A percentile compares a stretch with the other conserved stretches of the same genome.
phyloP scores from a whole-genome alignment of 2,113 vertebrate genomes.

The Hymenochirus boettgeri region DNA sequence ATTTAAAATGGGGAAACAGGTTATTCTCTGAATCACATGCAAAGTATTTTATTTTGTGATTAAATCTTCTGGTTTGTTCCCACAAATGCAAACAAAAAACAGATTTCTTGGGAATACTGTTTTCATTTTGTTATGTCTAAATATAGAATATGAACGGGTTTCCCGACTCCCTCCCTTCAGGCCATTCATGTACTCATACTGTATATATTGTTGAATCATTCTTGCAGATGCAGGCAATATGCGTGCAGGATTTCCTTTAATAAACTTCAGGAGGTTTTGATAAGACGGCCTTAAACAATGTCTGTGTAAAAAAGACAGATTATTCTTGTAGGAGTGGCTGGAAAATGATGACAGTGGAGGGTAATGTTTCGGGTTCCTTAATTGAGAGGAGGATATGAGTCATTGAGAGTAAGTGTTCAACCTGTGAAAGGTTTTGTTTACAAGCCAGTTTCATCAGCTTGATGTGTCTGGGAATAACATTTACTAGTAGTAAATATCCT shows the following conservation, averaged over 20 bases:
- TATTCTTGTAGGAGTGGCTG: neutral
- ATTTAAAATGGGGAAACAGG: no score
- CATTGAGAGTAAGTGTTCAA: neutral
- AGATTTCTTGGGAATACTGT: neutral
- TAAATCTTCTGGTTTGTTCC: no score
- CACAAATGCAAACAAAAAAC: neutral
- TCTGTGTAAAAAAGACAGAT: neutral
- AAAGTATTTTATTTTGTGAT: no score
- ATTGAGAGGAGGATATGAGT: slow-evolving; percentile 1
- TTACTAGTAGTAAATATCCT: no score
- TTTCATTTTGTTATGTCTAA: neutral
- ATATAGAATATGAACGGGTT: neutral
- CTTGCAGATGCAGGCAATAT: neutral
- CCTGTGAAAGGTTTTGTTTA: no score
- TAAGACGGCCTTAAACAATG: neutral
- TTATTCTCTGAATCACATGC: no score
- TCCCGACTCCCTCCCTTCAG: neutral
- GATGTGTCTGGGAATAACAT: no score
- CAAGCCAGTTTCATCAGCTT: no score
- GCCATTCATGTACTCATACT: neutral
- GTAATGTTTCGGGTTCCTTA: neutral
- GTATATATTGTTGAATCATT: slow-evolving; percentile 10
- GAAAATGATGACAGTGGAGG: neutral
- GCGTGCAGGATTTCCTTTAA: slow-evolving; percentile 4
- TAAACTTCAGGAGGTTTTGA: neutral